Base-by-base conservation (phyloP, 2,888 invertebrate species). In the Ischnus inquisitorius region DNA sequence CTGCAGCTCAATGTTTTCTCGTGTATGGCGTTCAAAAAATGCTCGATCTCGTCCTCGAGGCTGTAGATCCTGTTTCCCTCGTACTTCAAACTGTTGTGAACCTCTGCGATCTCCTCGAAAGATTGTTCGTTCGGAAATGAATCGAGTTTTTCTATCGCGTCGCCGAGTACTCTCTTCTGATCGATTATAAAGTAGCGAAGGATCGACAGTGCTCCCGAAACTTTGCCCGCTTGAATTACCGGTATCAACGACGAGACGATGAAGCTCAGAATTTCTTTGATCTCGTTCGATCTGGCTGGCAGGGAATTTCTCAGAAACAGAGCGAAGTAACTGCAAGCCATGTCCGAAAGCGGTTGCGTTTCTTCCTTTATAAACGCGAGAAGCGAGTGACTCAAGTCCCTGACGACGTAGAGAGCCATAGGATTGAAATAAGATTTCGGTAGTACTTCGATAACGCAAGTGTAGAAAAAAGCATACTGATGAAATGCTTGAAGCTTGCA, bases 401-500 rank as follows among this genome's bases (percentile, higher is more conserved):
- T 94, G 51, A 95, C 94, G 14, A 96, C 90, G 86, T 95, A 96
- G 0, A 94, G 92, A 6, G 95, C 94, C n/a, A 95, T 94, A 1
- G 93, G 88, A 65, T 94, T 90, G 4, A 92, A 92, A 25, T 88
- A 85, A 1, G 93, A 90, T n/a, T 93, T 64, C 2, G 89, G 83
- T 5, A 94, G 83, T 25, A 90, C 88, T 0, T 94, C 93, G 1
- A 95, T 89, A 46, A 94, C 90, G 25, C 94, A 92, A 8, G 95
- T 89, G 25, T 93, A 92, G 84, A 96, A 95, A 1, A 94, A 94
- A 3, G 94, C 90, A 86, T 95, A 96, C 0, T 95, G 94, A 88
- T 96, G 94, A 51, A 96, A 93, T 14, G 94, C 93, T 75, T 95
- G 91, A 0, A 95, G 89, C 91, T 95, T 95, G 57, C 94, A 94